Base-by-base conservation (phyloP, 2,113 vertebrate genomes). In the Halichoerus grypus region DNA sequence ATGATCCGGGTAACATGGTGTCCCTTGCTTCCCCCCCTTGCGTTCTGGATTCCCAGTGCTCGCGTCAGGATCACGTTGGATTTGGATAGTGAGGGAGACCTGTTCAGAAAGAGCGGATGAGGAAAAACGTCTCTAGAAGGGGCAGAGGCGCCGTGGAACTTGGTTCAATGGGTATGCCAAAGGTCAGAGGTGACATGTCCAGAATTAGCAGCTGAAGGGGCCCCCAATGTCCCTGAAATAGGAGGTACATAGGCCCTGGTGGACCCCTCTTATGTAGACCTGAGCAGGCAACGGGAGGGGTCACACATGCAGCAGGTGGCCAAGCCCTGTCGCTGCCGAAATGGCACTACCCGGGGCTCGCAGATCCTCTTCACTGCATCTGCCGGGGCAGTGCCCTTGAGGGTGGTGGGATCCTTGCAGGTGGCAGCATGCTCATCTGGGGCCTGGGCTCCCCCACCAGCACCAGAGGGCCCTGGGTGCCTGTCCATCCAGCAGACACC, bases 341-440 rank as follows among this genome's bases (percentile, higher is more conserved):
- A 7, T 4, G 0, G 5, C 46, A 16, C 16, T 31, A 26, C 1
- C 0, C 36, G 5, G 1, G n/a, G 36, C 51, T 71, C 7, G 10
- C 24, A 33, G 31, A 77, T 77, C 4, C 4, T 4, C 26, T 69
- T 36, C 18, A 36, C 42, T 90, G 21, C 2, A 0, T 81, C 72
- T 13, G 8, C 79, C 0, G 4, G 26, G 21, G 28, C 33, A 5
- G 36, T 14, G 4, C 19, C 46, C 36, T 51, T 0, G 1, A 12
- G 22, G 31, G 69, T 51, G 16, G 12, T 57, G 42, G 69, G 53
- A 22, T 33, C 22, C 22, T 63, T 0, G 5, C 4, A 5, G 18
- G 16, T 31, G n/a, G 11, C 31, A 28, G 26, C 2, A 16, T 55
- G 33, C 22, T 85, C 0, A 0, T 36, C 80, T 13, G 95, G 42